phyloP scores from a whole-genome alignment of 2,888 invertebrate genomes.

The Noctua janthina region DNA sequence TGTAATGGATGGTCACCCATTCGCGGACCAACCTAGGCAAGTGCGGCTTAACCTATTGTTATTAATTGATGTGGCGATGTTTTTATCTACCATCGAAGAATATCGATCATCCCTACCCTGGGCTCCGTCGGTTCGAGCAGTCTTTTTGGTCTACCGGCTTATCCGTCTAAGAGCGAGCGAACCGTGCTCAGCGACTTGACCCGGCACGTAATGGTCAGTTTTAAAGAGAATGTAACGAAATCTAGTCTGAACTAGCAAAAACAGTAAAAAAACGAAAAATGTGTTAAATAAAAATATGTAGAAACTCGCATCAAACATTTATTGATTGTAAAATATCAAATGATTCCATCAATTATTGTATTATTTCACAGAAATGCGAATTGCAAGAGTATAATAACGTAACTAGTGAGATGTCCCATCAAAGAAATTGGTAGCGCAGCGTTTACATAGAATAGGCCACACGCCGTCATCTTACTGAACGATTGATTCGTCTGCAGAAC shows the following conservation, averaged over 20 bases:
- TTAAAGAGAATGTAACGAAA: background rate
- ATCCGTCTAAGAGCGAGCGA: background rate
- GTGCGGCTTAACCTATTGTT: too few species aligned
- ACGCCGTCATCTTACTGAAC: background rate
- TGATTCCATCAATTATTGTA: background rate
- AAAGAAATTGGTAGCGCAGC: background rate
- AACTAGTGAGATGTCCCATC: background rate
- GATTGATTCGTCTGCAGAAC: background rate
- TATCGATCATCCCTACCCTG: too few species aligned
- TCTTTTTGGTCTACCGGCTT: background rate
- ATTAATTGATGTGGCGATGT: too few species aligned
- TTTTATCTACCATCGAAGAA: too few species aligned
- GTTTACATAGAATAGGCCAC: background rate
- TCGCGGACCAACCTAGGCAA: background rate
- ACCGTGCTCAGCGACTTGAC: background rate
- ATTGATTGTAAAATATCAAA: background rate
- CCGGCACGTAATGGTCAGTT: background rate
- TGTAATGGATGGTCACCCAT: background rate
- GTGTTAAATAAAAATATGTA: background rate
- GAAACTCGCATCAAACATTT: background rate
- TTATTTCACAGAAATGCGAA: conserved; percentile 4
- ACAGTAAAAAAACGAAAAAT: background rate
- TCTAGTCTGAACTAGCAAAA: background rate
- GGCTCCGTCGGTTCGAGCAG: too few species aligned
- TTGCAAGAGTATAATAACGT: background rate